Evolutionary conservation across 2,888 invertebrate genomes (phyloP), one percentile per base, ranked within the genome.

Genomic region (Formica aserva): DNA sequence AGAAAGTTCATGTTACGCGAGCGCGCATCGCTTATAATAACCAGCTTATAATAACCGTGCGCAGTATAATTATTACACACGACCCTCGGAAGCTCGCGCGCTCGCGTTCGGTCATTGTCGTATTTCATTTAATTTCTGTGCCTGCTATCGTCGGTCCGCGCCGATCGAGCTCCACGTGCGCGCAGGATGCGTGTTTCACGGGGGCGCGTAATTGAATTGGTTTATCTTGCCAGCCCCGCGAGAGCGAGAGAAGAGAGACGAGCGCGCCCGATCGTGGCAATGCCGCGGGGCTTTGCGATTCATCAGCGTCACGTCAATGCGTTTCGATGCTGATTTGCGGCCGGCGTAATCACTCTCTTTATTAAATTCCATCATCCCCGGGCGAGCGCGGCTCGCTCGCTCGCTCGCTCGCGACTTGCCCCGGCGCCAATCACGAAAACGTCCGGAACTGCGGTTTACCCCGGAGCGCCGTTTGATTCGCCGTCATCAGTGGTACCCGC

Each of bases 281-380:
- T 75, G 41, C 62, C 82, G 80, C 60, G 83, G 74, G 60, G 62
- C 71, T 66, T 76, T 83, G 35, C 88, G 89, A 90, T 90, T 86
- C 90, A 86, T 90, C 90, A 90, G 91, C 91, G 91, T 91, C 89
- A 82, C 82, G 76, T 82, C 86, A 77, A 85, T 84, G 83, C 85
- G 81, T 88, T 88, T 91, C 87, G 85, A 88, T 89, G 84, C 89
- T 89, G 91, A 90, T 90, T 90, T 90, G 89, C 87, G 91, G 91
- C 82, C 71, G 76, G 71, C 89, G 91, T 90, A 90, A 90, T 90
- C 90, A 89, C 88, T 85, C 87, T 88, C 86, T 90, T 91, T 91
- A 90, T 90, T 90, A 90, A 90, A 90, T 90, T 89, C 89, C 83
- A 69, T 82, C 84, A 76, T 86, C 84, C 87, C 87, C 83, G 84